Conservation (phyloP, 1,140 invertebrate genomes). For the Condylostylus longicornis region DNA sequence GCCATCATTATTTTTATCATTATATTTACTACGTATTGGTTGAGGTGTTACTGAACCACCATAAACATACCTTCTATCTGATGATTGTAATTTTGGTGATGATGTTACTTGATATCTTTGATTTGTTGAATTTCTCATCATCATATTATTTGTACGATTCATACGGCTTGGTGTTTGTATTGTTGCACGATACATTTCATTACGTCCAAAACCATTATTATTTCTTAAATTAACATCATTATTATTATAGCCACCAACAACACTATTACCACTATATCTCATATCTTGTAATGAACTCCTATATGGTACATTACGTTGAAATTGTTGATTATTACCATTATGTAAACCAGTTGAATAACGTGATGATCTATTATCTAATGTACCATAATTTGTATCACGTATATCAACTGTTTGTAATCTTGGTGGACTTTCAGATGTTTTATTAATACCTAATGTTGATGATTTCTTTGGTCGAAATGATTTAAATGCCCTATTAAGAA, state of each 20-base stretch:
- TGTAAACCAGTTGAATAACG: conserved; percentile 4
- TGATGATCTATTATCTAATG: conserved; percentile 7
- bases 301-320: conserved; percentile 13
- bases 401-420: conserved; percentile 11
- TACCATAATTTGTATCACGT: conserved; percentile 3
- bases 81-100: conserved; percentile 14
- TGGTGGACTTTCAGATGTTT: conserved; percentile 31
- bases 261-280: conserved; percentile 6
- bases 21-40: conserved; percentile 16
- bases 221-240: conserved; percentile 5
- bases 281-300: conserved; percentile 22
- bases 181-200: conserved; percentile 19
- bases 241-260: too few relatives aligned
- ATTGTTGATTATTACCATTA: conserved; percentile 8
- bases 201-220: conserved; percentile 9
- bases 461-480: conserved; percentile 27
- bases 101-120: too few relatives aligned
- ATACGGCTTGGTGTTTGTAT: conserved; percentile 9
- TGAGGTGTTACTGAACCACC: conserved; percentile 36
- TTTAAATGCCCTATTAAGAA: conserved; percentile 19
- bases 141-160: not conserved
- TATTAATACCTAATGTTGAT: conserved; percentile 29
- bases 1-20: not conserved
- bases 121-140: too few relatives aligned
- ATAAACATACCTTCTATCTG: conserved; percentile 34